Percentiles rank a stretch among this genome's conserved stretches.
These are phyloP conservation scores for Tanytarsus gracilentus DNA, from an alignment of 2,888 invertebrate genomes.

Conservation along the genomic window DNA sequence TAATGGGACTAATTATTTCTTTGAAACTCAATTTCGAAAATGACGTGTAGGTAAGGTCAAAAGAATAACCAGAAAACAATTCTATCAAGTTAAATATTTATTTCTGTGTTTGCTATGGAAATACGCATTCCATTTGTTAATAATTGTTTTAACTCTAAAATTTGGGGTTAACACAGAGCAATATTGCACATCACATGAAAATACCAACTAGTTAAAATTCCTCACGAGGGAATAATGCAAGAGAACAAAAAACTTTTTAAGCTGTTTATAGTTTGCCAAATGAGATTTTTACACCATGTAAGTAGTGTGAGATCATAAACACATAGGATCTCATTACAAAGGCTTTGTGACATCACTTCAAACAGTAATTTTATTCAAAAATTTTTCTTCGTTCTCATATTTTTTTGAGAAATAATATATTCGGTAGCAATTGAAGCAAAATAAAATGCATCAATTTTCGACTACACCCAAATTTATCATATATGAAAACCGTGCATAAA, in stretches of 20 bases:
- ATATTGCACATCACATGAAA: no score
- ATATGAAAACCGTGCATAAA: neutral
- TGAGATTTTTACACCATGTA: constrained; percentile 11
- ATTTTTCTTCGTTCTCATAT: neutral
- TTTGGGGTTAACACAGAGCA: no score
- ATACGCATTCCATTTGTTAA: no score
- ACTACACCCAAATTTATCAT: constrained; percentile 7
- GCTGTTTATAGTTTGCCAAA: constrained; percentile 23
- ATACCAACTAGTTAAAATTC: no score
- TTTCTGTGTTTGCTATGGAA: no score
- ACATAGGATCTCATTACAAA: neutral
- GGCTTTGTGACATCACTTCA: neutral
- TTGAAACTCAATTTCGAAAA: no score
- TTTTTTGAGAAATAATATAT: constrained; percentile 16
- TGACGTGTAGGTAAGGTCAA: no score
- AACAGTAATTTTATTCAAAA: neutral
- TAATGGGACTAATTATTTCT: no score
- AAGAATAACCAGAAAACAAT: no score
- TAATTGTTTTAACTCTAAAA: no score
- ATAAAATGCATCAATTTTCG: neutral
- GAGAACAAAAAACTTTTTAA: constrained; percentile 8
- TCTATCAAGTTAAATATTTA: no score
- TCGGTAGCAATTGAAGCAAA: constrained; percentile 19
- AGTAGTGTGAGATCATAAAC: neutral
- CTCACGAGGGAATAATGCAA: neutral